Conservation (phyloP, 2,113 vertebrate genomes). For the Himantopus leucocephalus region DNA sequence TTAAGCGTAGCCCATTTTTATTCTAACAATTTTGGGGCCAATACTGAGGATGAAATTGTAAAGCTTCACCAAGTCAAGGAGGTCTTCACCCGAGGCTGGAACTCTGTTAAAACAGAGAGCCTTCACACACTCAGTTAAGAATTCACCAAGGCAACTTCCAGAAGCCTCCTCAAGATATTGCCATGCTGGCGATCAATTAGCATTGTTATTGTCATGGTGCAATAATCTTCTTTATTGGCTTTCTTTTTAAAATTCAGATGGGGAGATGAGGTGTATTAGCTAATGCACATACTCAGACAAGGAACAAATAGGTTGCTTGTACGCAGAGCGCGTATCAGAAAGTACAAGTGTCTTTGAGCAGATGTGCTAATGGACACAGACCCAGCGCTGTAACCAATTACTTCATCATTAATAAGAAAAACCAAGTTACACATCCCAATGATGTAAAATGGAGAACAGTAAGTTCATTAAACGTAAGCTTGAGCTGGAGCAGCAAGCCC, state of each 20-base stretch:
- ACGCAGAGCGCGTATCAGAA: accelerated
- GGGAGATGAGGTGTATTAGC: neutral
- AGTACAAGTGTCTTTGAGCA: neutral
- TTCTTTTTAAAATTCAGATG: conserved; percentile 11
- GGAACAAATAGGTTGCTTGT: neutral
- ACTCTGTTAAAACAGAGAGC: neutral
- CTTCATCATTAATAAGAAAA: neutral
- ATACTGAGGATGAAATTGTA: neutral
- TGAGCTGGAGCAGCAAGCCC: accelerated
- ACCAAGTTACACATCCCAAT: neutral
- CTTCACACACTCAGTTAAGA: neutral
- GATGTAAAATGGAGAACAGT: neutral
- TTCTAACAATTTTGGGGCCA: neutral
- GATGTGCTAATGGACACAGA: neutral
- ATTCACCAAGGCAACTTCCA: neutral
- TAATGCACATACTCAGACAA: neutral
- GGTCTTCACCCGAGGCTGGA: neutral
- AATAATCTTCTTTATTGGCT: neutral
- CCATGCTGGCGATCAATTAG: neutral
- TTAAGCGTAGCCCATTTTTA: neutral
- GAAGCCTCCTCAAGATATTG: neutral
- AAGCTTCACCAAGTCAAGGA: neutral
- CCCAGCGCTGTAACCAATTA: neutral
- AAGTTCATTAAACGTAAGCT: neutral
- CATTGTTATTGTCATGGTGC: neutral